phyloP scores from a whole-genome alignment of 2,888 invertebrate species.

The Drosophila neonasuta region DNA sequence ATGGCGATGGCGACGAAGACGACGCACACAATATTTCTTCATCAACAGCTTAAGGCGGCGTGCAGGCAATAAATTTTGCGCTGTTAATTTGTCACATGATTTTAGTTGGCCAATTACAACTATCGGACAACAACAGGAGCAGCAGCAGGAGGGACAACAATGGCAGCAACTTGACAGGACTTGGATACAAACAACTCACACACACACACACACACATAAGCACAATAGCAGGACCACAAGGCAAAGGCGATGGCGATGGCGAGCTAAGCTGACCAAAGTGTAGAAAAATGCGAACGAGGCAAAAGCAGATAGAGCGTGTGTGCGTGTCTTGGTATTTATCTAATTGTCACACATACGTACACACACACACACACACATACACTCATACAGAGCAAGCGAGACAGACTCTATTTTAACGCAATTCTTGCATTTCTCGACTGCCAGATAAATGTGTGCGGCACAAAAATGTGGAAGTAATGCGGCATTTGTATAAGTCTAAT shows the following conservation, averaged over 20 bases:
- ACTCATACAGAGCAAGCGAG: no score
- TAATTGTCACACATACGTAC: constrained; percentile 62
- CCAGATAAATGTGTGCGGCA: constrained; percentile 63
- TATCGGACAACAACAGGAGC: constrained; percentile 62
- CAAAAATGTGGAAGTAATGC: constrained; percentile 69
- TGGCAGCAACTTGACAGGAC: constrained; percentile 61
- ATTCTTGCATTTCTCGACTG: constrained; percentile 56
- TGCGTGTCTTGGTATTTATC: constrained; percentile 70
- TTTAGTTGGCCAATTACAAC: constrained; percentile 79
- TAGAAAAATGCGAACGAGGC: constrained; percentile 73
- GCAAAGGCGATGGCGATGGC: constrained; percentile 14
- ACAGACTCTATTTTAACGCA: constrained; percentile 53
- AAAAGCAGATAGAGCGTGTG: constrained; percentile 35
- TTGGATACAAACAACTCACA: constrained; percentile 32
- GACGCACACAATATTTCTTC: constrained; percentile 73
- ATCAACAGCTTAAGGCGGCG: constrained; percentile 77
- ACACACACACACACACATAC: neutral
- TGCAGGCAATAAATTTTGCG: constrained; percentile 78
- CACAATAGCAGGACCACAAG: constrained; percentile 44
- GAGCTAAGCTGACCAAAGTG: constrained; percentile 60
- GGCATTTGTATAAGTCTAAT: constrained; percentile 66
- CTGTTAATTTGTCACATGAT: constrained; percentile 80
- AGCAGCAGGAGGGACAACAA: constrained; percentile 49
- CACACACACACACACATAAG: constrained; percentile 4
- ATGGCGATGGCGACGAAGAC: constrained; percentile 13